Evolutionary conservation across 2,113 vertebrate genomes (phyloP), one percentile per base, ranked within the genome.

Genomic region (Oostethus manadensis): DNA sequence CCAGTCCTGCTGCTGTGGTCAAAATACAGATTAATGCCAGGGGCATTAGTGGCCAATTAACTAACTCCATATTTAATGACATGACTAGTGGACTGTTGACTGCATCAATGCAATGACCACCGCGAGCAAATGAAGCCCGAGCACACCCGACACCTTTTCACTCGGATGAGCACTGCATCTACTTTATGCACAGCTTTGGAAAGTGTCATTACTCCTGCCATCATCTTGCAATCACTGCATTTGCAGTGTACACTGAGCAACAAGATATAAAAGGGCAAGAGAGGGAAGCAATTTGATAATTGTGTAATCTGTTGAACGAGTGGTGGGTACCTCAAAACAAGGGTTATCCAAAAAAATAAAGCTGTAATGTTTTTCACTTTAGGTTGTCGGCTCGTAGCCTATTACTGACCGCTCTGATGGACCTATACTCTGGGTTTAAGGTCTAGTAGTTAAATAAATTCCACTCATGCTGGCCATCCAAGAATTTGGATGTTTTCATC

Each of bases 111-210:
- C 54, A 42, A 47, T 21, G 51, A 40, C 29, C 38, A 8, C 26
- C 29, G 50, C 49, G 40, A 59, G 65, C 55, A 50, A 44, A 40
- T 42, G 26, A 22, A 21, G 73, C 14, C 53, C 50, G 0, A 35
- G 56, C 20, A 40, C 44, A 48, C 16, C 10, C 26, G 43, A 17
- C 46, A 33, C 48, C 44, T 57, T 74, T n/a, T 29, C 20, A 53
- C 17, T 43, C 20, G 15, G 21, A 26, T 21, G 17, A 42, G 20
- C 42, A 47, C 48, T 69, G 68, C 60, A 64, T 78, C 74, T 71
- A 60, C 58, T 64, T 77, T 63, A 77, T 77, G 61, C 50, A 51
- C 68, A 59, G 33, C 16, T 35, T 48, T 54, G 42, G 58, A 75
- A 60, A 60, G 64, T 50, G n/a, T 53, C 56, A 79, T 70, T 43